These are phyloP conservation scores for Chroicocephalus ridibundus DNA, from an alignment of 2,113 vertebrate genomes.

Conservation along the genomic window DNA sequence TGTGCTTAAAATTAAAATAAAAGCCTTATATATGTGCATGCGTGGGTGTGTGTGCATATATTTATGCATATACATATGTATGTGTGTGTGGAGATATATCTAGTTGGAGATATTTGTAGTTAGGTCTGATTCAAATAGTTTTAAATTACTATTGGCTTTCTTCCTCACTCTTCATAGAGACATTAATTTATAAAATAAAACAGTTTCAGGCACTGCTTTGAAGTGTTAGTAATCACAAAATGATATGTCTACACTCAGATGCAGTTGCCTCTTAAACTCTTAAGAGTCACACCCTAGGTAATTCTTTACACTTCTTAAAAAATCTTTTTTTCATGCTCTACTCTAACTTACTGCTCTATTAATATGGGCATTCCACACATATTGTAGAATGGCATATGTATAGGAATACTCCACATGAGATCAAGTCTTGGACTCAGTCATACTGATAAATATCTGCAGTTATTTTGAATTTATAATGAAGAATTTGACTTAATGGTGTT, in stretches of 20 bases:
- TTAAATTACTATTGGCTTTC: constrained; percentile 54
- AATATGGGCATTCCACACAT: neutral
- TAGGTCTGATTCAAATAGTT: constrained; percentile 43
- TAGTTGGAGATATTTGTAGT: neutral
- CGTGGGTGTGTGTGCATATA: neutral
- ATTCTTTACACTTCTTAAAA: neutral
- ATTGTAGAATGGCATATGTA: neutral
- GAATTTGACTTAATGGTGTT: constrained; percentile 19
- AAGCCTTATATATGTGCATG: neutral
- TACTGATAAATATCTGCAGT: constrained; percentile 49
- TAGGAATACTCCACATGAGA: neutral
- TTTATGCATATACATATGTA: neutral
- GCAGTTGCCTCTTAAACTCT: neutral
- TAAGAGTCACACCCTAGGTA: neutral
- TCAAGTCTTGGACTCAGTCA: neutral
- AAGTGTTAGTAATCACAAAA: constrained; percentile 26
- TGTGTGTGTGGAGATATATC: neutral
- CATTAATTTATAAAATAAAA: constrained; percentile 51
- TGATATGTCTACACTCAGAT: neutral
- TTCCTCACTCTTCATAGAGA: constrained; percentile 41
- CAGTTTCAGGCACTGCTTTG: constrained; percentile 59
- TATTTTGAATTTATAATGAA: constrained; percentile 58
- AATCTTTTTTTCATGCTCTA: neutral
- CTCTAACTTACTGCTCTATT: neutral
- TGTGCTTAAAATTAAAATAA: constrained; percentile 16